These are phyloP conservation scores for Neodiprion fabricii DNA, from an alignment of 1,140 invertebrate species.

Conservation along the genomic window DNA sequence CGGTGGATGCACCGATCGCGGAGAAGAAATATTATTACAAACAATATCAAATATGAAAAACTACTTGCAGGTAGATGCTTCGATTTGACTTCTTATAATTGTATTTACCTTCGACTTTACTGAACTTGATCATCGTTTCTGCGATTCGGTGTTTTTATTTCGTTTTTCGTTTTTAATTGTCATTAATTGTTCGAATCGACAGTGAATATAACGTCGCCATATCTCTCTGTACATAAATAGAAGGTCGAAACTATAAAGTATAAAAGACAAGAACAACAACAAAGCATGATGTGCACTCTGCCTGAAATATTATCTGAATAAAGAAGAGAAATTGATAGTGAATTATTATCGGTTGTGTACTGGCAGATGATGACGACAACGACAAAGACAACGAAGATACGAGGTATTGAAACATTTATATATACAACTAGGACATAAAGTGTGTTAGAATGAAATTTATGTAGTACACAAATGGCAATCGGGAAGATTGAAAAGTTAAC, in stretches of 20 bases:
- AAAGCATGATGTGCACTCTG: slow-evolving; percentile 45
- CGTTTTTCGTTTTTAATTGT: neutral
- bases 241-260: slow-evolving; percentile 39
- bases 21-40: too few relatives aligned
- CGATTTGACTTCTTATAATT: neutral
- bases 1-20: too few relatives aligned
- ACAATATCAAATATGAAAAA: neutral
- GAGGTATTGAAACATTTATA: too few relatives aligned
- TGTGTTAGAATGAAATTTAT: too few relatives aligned
- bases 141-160: neutral
- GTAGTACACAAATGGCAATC: too few relatives aligned
- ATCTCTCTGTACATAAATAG: slow-evolving; percentile 7
- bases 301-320: slow-evolving; percentile 25
- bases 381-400: too few relatives aligned
- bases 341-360: slow-evolving; percentile 18
- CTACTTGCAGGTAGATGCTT: neutral
- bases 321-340: slow-evolving; percentile 8
- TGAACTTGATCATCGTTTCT: too few relatives aligned
- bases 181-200: neutral
- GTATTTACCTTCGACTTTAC: neutral
- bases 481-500: too few relatives aligned
- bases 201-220: too few relatives aligned
- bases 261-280: slow-evolving; percentile 4
- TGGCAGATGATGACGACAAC: too few relatives aligned
- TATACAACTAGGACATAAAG: too few relatives aligned